These are phyloP conservation scores for Catalaphyllia jardinei DNA, from an alignment of 64 coral and sea anemone species.

Conservation along the genomic window DNA sequence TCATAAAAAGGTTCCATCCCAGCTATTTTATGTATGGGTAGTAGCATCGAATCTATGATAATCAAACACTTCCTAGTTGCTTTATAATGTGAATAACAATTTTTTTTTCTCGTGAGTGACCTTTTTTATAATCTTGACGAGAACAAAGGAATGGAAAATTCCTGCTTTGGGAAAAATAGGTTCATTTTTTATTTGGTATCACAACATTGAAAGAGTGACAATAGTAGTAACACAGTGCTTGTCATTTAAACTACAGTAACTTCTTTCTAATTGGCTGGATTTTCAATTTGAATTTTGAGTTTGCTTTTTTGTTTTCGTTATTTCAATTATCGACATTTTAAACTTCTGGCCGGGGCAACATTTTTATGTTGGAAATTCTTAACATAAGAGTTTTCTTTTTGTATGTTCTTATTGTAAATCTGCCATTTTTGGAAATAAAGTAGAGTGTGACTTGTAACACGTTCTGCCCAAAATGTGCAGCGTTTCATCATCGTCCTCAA, in stretches of 20 bases:
- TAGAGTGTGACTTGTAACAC: background rate
- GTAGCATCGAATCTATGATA: background rate
- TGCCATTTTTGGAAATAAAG: background rate
- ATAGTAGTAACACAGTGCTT: background rate
- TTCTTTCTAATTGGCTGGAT: background rate
- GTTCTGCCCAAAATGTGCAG: too few species aligned
- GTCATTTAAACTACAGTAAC: background rate
- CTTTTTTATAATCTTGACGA: too few species aligned
- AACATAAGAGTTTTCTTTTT: background rate
- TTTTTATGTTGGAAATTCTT: background rate
- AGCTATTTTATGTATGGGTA: too few species aligned
- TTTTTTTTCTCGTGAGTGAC: too few species aligned
- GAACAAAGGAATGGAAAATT: too few species aligned
- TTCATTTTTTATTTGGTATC: background rate
- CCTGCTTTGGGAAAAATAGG: background rate
- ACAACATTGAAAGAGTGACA: background rate
- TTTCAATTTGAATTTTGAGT: background rate
- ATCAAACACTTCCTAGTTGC: too few species aligned
- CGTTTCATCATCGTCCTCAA: too few species aligned
- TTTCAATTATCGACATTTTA: slow-evolving; percentile 5
- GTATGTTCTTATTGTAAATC: background rate
- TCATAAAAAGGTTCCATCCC: background rate
- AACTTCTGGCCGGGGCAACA: background rate
- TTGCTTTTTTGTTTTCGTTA: slow-evolving; percentile 5
- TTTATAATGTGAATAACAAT: too few species aligned